Evolutionary conservation across 2,888 invertebrate genomes (phyloP).

Genomic region (Metacarcinus magister): DNA sequence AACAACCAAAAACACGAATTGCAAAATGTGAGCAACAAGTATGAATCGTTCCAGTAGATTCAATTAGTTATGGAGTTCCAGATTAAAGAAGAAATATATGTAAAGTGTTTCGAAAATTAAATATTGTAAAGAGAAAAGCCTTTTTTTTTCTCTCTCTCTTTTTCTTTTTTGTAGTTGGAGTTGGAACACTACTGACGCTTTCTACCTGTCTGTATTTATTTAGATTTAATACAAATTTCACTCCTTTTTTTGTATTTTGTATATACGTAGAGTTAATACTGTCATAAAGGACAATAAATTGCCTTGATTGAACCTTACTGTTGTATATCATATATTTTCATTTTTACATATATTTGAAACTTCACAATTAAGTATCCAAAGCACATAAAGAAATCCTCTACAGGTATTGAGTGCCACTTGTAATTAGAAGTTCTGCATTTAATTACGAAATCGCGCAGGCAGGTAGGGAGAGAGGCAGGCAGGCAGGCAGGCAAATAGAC

Average conservation of each 20-base stretch:
- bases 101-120: neutral
- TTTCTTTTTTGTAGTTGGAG: neutral
- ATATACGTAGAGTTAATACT: neutral
- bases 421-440: neutral
- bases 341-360: neutral
- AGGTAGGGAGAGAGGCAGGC: neutral
- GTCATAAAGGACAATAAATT: neutral
- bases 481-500: neutral
- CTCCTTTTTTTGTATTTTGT: neutral
- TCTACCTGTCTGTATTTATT: slow-evolving; percentile 2
- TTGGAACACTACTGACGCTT: no score
- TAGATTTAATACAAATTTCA: neutral
- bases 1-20: slow-evolving; percentile 11
- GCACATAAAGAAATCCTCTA: neutral
- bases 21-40: neutral
- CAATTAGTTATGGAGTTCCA: neutral
- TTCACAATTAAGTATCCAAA: neutral
- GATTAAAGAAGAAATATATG: neutral
- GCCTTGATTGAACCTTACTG: neutral
- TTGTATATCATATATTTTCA: neutral
- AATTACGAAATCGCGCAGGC: neutral
- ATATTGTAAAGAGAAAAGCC: neutral
- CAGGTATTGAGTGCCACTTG: neutral
- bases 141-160: neutral
- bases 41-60: neutral